phyloP scores from a whole-genome alignment of 2,888 invertebrate genomes.

The Endomychus coccineus region DNA sequence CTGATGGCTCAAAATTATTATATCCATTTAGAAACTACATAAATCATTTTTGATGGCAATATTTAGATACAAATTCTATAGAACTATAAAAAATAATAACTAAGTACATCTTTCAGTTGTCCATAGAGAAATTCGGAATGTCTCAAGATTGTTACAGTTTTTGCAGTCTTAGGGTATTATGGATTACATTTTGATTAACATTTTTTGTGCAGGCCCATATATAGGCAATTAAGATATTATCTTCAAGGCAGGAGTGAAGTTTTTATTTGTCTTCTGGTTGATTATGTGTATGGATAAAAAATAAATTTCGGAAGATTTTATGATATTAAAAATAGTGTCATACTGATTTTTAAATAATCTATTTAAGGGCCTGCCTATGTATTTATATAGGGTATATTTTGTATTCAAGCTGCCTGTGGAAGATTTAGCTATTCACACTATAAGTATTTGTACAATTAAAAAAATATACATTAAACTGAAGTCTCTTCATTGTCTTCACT shows the following conservation, averaged over 20 bases:
- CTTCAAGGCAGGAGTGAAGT: too few relatives aligned
- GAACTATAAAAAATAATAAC: constrained; percentile 17
- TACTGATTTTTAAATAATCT: neutral
- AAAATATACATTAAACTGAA: constrained; percentile 29
- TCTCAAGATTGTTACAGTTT: constrained; percentile 15
- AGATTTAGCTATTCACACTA: too few relatives aligned
- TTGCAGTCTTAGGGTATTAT: constrained; percentile 10
- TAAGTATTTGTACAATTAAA: constrained; percentile 14
- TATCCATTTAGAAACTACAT: constrained; percentile 13
- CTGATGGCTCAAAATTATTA: constrained; percentile 26
- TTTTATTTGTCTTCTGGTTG: too few relatives aligned
- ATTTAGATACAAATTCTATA: constrained; percentile 12
- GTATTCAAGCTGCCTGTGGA: neutral
- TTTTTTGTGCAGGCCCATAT: too few relatives aligned
- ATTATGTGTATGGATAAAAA: too few relatives aligned
- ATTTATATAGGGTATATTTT: neutral
- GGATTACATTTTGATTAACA: too few relatives aligned
- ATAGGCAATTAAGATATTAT: too few relatives aligned
- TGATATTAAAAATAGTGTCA: too few relatives aligned
- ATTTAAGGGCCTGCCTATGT: neutral
- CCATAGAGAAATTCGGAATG: constrained; percentile 26
- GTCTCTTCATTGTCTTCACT: constrained; percentile 40
- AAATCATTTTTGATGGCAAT: constrained; percentile 19
- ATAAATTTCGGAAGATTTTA: too few relatives aligned
- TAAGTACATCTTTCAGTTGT: constrained; percentile 15